These are phyloP conservation scores for Thermophis baileyi DNA, from an alignment of 2,113 vertebrate genomes.

Conservation along the genomic window DNA sequence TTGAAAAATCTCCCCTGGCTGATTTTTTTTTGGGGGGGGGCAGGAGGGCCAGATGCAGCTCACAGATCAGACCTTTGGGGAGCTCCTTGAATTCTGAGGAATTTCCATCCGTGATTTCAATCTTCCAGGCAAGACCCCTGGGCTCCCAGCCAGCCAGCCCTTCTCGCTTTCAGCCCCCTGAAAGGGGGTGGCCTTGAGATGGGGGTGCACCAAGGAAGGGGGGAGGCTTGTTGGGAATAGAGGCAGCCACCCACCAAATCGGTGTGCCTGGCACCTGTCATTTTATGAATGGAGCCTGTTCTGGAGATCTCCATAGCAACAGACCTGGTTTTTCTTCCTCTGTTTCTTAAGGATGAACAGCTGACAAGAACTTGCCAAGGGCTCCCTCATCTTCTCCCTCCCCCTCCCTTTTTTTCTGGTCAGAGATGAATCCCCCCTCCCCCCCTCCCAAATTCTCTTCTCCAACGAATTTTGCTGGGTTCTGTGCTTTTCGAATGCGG, in stretches of 20 bases:
- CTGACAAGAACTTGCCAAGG: background rate
- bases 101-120: background rate
- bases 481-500: background rate
- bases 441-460: background rate
- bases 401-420: background rate
- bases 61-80: background rate
- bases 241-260: background rate
- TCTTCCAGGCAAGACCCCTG: background rate
- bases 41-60: background rate
- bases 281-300: constrained; percentile 13
- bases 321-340: background rate
- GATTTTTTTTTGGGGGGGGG: background rate
- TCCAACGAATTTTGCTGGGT: background rate
- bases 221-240: too few species aligned
- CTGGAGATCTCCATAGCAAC: constrained; percentile 11
- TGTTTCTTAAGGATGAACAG: background rate
- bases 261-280: background rate
- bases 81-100: background rate
- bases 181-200: background rate
- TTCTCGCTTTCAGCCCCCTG: background rate
- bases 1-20: background rate
- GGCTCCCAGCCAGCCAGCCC: background rate
- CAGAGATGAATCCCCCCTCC: background rate
- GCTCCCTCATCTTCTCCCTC: background rate
- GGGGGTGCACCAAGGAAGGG: background rate